A percentile compares a stretch with the other conserved stretches of the same genome.
Evolutionary conservation across 2,113 vertebrate genomes (phyloP).

Genomic region (Microtus montanus): DNA sequence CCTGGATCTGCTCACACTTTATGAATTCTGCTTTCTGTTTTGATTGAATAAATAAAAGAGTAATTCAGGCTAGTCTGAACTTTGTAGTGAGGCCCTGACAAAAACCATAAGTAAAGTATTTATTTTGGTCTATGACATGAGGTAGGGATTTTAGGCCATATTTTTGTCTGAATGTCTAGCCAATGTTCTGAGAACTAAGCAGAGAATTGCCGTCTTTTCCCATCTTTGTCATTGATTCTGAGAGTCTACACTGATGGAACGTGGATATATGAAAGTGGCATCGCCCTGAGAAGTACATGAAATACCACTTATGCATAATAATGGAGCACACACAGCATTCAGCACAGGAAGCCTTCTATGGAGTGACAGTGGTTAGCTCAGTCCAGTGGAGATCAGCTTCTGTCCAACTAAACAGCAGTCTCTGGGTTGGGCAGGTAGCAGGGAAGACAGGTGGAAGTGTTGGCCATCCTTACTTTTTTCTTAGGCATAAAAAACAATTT

Average conservation of each 20-base stretch:
- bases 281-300: not conserved
- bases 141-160: not conserved
- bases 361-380: not conserved
- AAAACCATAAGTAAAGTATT: not conserved
- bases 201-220: not conserved
- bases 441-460: not conserved
- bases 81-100: not conserved
- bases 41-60: not conserved
- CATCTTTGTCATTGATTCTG: not conserved
- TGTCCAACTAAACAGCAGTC: not conserved
- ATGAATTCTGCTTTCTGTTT: not conserved
- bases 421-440: not conserved
- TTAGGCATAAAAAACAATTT: not conserved
- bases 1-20: not conserved
- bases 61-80: not conserved
- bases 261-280: not conserved
- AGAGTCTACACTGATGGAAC: not conserved
- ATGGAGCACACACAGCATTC: fast-evolving
- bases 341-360: not conserved
- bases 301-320: not conserved
- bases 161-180: not conserved
- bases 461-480: not conserved
- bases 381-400: not conserved
- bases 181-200: no score
- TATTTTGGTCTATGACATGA: not conserved